Evolutionary conservation across 2,888 invertebrate genomes (phyloP), one percentile per base, ranked within the genome.

Genomic region (Drosophila anomalipes): DNA sequence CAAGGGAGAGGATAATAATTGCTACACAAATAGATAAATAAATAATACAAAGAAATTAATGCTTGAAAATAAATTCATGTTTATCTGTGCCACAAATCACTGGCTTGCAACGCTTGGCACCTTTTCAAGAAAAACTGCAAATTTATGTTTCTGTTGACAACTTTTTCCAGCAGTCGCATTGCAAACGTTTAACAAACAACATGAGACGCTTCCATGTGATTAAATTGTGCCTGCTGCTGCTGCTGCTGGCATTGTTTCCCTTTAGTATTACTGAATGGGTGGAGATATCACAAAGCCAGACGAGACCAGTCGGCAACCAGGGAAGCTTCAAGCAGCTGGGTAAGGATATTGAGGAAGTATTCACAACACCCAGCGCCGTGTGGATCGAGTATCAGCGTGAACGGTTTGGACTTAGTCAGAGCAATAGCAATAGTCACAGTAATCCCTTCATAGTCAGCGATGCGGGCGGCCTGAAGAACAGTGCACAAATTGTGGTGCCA

Each of bases 351-450:
- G n/a, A 12, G 1, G 77, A 77, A 9, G 78, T 49, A 6, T 79
- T 88, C 3, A 83, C 60, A 26, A 91, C 86, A 4, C 93, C 93
- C 35, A 93, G 92, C 68, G 79, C 89, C 14, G 89, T 87, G 26
- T 93, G 93, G 93, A 75, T 93, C 35, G 90, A 91, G 51, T 93
- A 93, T 77, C 93, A 93, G 68, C 89, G 88, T 7, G 91, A 93
- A 58, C 86, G 93, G 1, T 92, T 92, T 59, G 82, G 82, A 28
- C 60, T 75, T 4, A 77, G 70, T 10, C 61, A 77, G 12, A 77
- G 69, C 16, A 81, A 79, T 33, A 69, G 70, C 9, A 81, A 79
- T 3, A 79, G 73, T 19, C 79, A 82, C n/a, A 70, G 76, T 22
- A 84, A 77, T 51, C 74, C 79, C 4, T 54, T 88, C 9, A 59